Conservation (phyloP, 2,888 invertebrate species). For the Augochlorella aurata region DNA sequence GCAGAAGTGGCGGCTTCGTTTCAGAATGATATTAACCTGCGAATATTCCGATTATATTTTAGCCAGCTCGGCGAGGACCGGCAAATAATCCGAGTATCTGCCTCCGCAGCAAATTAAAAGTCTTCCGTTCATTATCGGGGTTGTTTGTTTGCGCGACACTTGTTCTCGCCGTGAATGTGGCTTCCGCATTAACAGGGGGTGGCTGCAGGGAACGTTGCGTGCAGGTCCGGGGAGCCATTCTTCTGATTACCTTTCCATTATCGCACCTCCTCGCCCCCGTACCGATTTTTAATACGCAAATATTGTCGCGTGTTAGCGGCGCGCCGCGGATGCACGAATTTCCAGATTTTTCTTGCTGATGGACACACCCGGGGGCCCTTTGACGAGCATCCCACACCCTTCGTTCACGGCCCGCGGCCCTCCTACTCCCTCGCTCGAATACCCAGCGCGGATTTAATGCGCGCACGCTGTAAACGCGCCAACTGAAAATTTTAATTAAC, state of each 20-base stretch:
- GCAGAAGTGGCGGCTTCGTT: background rate
- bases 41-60: background rate
- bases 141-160: conserved; percentile 26
- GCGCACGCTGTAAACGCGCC: conserved; percentile 18
- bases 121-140: conserved; percentile 21
- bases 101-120: conserved; percentile 18
- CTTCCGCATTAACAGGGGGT: conserved; percentile 20
- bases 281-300: conserved; percentile 15
- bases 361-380: conserved; percentile 25
- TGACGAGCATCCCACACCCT: conserved; percentile 5
- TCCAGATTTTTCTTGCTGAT: conserved; percentile 26
- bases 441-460: background rate
- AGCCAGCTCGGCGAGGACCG: background rate
- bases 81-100: background rate
- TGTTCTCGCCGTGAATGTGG: conserved; percentile 12
- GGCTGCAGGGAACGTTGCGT: background rate
- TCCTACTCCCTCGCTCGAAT: no score
- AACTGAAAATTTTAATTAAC: conserved; percentile 53
- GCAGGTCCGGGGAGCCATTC: conserved; percentile 28
- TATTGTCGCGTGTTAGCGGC: conserved; percentile 17
- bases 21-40: background rate
- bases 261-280: background rate
- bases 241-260: conserved; percentile 49
- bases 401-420: background rate
- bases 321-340: conserved; percentile 21